Conservation (phyloP, 2,113 vertebrate genomes). For the Astatotilapia flaviijosephi region DNA sequence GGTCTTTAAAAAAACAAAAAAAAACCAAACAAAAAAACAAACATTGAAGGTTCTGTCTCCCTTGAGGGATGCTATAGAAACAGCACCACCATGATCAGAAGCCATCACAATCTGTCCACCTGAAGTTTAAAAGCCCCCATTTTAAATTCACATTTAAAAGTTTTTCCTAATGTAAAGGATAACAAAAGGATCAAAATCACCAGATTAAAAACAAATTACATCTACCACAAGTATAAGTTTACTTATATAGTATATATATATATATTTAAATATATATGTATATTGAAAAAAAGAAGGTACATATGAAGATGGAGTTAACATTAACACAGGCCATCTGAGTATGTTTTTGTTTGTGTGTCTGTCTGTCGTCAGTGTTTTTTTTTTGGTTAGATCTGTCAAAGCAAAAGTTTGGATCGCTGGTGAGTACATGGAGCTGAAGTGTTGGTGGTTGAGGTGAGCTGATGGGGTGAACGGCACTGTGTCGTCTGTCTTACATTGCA, state of each 20-base stretch:
- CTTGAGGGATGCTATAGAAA: conserved; percentile 34
- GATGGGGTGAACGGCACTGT: conserved; percentile 35
- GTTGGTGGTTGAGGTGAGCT: conserved; percentile 18
- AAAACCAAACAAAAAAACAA: conserved; percentile 6
- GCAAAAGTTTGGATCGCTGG: conserved; percentile 4
- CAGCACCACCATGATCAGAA: conserved; percentile 38
- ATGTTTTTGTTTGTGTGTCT: conserved; percentile 19
- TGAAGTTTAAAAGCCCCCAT: conserved; percentile 44
- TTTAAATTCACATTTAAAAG: conserved; percentile 36
- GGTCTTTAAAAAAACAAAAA: conserved; percentile 20
- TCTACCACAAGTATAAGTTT: conserved; percentile 28
- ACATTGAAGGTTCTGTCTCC: conserved; percentile 4
- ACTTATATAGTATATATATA: background rate
- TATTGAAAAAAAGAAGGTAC: background rate
- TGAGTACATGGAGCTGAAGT: conserved; percentile 14
- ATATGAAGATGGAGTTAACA: conserved; percentile 25
- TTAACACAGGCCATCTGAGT: conserved; percentile 21
- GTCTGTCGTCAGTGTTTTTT: conserved; percentile 18
- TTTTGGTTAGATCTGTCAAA: conserved; percentile 15
- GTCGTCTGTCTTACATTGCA: conserved; percentile 54
- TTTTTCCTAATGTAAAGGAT: conserved; percentile 7
- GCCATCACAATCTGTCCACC: conserved; percentile 44
- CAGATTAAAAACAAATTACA: background rate
- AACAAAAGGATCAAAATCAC: conserved; percentile 13
- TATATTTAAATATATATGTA: background rate